These are phyloP conservation scores for Steinernema hermaphroditum DNA, from an alignment of 2,888 invertebrate genomes.

Conservation along the genomic window DNA sequence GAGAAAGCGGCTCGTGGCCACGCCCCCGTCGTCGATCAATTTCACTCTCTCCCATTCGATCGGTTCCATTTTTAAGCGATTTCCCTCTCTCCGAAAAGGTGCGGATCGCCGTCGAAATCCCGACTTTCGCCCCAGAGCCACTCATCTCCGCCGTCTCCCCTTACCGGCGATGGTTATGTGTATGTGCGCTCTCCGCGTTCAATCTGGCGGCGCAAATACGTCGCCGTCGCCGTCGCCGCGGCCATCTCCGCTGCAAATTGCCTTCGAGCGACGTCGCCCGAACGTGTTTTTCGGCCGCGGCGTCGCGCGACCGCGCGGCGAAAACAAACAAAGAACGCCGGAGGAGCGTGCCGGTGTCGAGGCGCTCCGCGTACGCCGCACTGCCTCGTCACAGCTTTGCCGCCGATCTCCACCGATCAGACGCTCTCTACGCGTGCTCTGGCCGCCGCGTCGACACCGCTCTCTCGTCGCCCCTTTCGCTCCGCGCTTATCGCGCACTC, in stretches of 20 bases:
- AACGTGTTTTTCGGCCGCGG: slow-evolving; percentile 18
- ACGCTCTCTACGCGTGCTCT: neutral
- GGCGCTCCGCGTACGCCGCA: neutral
- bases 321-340: slow-evolving; percentile 11
- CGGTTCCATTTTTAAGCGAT: neutral
- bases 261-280: slow-evolving; percentile 25
- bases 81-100: neutral
- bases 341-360: neutral
- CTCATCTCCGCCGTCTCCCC: neutral
- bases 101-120: neutral
- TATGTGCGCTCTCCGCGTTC: neutral
- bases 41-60: slow-evolving; percentile 12
- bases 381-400: neutral
- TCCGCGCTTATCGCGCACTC: neutral
- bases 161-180: slow-evolving; percentile 20
- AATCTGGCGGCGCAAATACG: slow-evolving; percentile 16
- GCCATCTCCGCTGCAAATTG: slow-evolving; percentile 2
- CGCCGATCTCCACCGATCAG: neutral
- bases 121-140: neutral
- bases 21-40: slow-evolving; percentile 24
- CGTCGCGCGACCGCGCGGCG: neutral
- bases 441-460: neutral
- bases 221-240: slow-evolving; percentile 4
- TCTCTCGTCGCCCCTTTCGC: neutral
- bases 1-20: slow-evolving; percentile 18